A percentile compares a stretch with the other conserved stretches of the same genome.
Evolutionary conservation across 2,797 vertebrate species (phyloP).

Genomic region (Myotis planiceps): DNA sequence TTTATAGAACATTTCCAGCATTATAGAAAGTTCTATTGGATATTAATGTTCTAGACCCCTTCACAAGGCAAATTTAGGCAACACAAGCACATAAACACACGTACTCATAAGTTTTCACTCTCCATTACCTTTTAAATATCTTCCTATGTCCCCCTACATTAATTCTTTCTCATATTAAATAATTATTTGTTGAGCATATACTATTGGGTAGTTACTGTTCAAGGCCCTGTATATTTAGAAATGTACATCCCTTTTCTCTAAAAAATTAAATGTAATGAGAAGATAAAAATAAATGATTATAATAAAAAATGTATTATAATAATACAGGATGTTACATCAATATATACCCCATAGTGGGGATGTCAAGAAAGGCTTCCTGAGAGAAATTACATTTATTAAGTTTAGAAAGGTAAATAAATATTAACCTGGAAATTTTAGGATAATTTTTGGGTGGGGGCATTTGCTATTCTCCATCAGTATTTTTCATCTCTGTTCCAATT

Average conservation of each 20-base stretch:
- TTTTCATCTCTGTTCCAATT: background rate
- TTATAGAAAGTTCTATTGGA: background rate
- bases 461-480: background rate
- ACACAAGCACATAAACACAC: background rate
- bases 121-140: background rate
- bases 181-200: background rate
- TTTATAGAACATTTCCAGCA: background rate
- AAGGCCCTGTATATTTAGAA: background rate
- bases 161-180: slow-evolving; percentile 27
- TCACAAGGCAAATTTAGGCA: background rate
- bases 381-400: background rate
- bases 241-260: background rate
- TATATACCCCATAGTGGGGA: background rate
- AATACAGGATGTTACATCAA: background rate
- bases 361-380: background rate
- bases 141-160: background rate
- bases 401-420: background rate
- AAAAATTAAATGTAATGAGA: background rate
- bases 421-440: background rate
- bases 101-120: background rate
- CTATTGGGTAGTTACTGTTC: background rate
- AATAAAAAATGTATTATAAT: background rate
- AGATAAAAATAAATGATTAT: background rate
- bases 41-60: background rate
- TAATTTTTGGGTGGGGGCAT: background rate